Base-by-base conservation (phyloP, 1,140 invertebrate species). In the Saccostrea glomerata region DNA sequence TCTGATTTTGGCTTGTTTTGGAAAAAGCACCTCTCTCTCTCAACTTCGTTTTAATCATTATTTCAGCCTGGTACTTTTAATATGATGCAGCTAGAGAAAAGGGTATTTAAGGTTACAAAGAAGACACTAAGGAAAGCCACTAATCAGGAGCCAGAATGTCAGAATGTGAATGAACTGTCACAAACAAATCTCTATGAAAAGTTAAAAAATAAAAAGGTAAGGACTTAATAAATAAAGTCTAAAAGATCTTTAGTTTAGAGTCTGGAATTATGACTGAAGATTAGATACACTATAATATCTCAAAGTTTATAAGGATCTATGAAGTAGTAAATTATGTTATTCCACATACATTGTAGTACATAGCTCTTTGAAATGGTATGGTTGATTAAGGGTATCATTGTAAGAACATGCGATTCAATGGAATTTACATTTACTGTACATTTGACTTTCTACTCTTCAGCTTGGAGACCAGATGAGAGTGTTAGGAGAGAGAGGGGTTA, bases 391-490 rank as follows among this genome's bases (percentile, higher is more conserved):
- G 2, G 30, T 36, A 36, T 36, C 30, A 36, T 36, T 36, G 1
- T 36, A 36, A 36, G 30, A 36, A 36, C 30, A 36, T 36, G 30
- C 2, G 30, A 36, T 36, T 36, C 30, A 36, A 0, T 36, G 30
- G 30, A 36, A 36, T 25, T 82, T 82, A 30, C 23, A 0, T 40
- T 25, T 82, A 17, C 12, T 82, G 70, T 15, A 40, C 7, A 20
- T 30, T 36, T 82, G 63, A 70, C 15, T 36, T 36, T 36, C 15
- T 25, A 20, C 5, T 25, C 0, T 84, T n/a, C n/a, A 54, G 40
- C 13, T 84, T n/a, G 55, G 47, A 23, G 40, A 23, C 0, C 82
- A 84, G 82, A 84, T 84, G 82, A 54, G n/a, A 84, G n/a, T 25
- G 7, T 54, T 54, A 17, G 55, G 82, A 11, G 47, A 55, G 23